phyloP scores from a whole-genome alignment of 1,140 invertebrate genomes.

The Anoplolepis gracilipes region DNA sequence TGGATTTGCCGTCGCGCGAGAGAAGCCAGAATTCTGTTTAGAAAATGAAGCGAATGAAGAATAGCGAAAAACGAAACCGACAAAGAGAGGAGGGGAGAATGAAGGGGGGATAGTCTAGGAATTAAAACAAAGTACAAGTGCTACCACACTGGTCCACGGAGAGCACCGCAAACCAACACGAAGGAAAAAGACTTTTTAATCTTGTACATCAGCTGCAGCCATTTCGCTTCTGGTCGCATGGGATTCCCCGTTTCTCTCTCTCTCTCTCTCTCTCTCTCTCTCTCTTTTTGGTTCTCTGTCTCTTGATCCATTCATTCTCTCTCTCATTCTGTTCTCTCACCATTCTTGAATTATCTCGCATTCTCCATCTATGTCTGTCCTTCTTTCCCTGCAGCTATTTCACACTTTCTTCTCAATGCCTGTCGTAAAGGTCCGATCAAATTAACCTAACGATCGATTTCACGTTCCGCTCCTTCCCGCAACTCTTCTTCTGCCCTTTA shows the following conservation, averaged over 20 bases:
- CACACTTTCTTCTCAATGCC: conserved; percentile 50
- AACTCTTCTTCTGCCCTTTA: conserved; percentile 32
- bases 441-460: conserved; percentile 71
- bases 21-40: conserved; percentile 24
- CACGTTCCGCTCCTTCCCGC: conserved; percentile 31
- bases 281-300: not conserved
- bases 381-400: conserved; percentile 29
- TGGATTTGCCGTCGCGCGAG: not conserved
- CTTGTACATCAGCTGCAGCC: conserved; percentile 69
- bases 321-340: not conserved
- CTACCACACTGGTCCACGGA: not conserved
- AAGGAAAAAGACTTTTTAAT: conserved; percentile 59
- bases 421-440: conserved; percentile 56
- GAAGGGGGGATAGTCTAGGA: conserved; percentile 11
- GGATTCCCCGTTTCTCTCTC: conserved; percentile 26
- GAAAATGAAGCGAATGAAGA: conserved; percentile 39
- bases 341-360: not conserved
- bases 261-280: not conserved
- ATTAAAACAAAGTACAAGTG: conserved; percentile 48
- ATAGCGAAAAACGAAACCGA: not conserved
- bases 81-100: too few relatives aligned
- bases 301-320: not conserved
- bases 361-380: conserved; percentile 31
- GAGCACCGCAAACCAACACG: conserved; percentile 51
- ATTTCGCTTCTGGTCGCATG: conserved; percentile 59